Evolutionary conservation across 2,888 invertebrate genomes (phyloP), one percentile per base, ranked within the genome.

Genomic region (Hyposoter dolosus): DNA sequence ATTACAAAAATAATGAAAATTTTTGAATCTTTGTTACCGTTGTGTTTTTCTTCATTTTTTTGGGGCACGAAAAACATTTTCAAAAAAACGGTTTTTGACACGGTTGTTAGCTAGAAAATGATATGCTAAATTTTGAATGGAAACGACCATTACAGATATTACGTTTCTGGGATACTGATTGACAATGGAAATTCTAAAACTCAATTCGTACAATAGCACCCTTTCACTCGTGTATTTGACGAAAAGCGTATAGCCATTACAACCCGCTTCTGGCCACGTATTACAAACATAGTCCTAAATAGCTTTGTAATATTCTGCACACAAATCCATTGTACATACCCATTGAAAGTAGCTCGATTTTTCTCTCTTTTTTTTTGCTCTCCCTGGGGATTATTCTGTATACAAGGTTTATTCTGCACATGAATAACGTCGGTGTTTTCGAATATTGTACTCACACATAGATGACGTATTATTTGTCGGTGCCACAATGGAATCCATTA

Each of bases 401-500:
- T 19, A 76, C 63, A 35, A 35, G 17, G 28, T 43, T 43, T 15
- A 50, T 50, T 71, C 50, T 28, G 9, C 32, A 5, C 32, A 35
- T 56, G 74, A 28, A 74, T 40, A 74, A 40, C 60, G 40, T 40
- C 50, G 15, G 9, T 56, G 53, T 43, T 56, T 56, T 53, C 35
- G 10, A 23, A 56, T 40, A 74, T 35, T 56, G 35, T 72, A 9
- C 53, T 40, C 23, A 66, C 23, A 53, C 19, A 23, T 45, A 65
- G 19, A 23, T 32, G 19, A 17, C 19, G n/a, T 66, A 50, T 53
- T 53, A 56, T 43, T 78, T 23, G 28, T 19, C 28, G 17, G 0
- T 23, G 56, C 28, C 43, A 68, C 40, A 78, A 78, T 68, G 23
- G 53, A 78, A 56, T 43, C 53, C 19, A 68, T 68, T 77, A 66